Conservation (phyloP, 2,797 vertebrate genomes). For the Stomatorhinus walkeri region DNA sequence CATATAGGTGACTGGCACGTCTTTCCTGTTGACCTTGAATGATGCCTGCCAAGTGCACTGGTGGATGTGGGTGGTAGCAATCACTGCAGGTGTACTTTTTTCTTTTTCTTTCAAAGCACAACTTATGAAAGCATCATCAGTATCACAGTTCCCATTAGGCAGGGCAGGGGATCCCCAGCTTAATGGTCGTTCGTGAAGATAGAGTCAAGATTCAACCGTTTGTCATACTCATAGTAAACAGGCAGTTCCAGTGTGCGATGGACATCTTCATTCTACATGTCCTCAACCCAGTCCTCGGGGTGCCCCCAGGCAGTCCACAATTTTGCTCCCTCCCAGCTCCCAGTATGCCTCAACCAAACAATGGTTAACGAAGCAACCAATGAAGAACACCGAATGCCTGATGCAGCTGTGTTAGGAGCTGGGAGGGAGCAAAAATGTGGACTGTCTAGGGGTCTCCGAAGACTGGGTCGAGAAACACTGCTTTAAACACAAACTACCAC, state of each 20-base stretch:
- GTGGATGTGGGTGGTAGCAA: not conserved
- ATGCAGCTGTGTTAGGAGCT: too few relatives aligned
- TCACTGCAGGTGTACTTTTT: not conserved
- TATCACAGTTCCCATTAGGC: not conserved
- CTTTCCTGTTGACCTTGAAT: slow-evolving; percentile 10
- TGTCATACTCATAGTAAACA: not conserved
- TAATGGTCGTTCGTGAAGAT: not conserved
- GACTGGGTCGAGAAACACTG: too few relatives aligned
- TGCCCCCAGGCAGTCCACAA: too few relatives aligned
- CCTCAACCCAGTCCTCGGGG: too few relatives aligned
- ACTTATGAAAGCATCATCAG: not conserved
- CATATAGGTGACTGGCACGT: not conserved
- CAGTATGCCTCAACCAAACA: too few relatives aligned
- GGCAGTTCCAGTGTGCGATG: not conserved
- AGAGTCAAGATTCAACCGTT: not conserved
- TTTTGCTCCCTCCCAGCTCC: too few relatives aligned
- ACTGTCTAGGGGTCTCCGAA: too few relatives aligned
- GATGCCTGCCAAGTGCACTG: not conserved
- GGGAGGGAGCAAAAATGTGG: too few relatives aligned
- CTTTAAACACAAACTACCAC: not conserved
- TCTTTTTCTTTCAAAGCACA: not conserved
- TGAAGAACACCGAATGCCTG: too few relatives aligned
- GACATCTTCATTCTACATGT: not conserved
- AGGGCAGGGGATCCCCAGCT: not conserved
- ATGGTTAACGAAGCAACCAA: too few relatives aligned